Percentiles rank a stretch among this genome's conserved stretches.
phyloP scores from a whole-genome alignment of 2,888 invertebrate genomes.

The Leptothorax acervorum region DNA sequence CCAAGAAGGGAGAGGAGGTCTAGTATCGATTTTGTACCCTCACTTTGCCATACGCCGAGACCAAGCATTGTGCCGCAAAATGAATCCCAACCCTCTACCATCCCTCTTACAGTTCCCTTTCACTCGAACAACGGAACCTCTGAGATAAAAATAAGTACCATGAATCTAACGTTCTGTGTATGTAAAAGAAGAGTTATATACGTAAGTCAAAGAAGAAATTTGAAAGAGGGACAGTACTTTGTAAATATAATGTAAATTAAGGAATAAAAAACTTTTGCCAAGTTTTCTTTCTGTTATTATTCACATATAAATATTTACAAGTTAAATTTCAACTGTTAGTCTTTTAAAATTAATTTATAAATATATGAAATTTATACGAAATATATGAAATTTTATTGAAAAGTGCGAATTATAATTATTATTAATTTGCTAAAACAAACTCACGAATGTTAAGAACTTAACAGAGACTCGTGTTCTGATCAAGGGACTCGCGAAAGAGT shows the following conservation, averaged over 20 bases:
- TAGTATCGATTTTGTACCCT: conserved; percentile 71
- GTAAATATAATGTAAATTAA: not conserved
- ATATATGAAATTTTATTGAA: not conserved
- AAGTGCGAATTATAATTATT: not conserved
- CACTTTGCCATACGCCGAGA: conserved; percentile 55
- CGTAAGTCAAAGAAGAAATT: not conserved
- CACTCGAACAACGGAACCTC: not conserved
- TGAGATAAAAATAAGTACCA: not conserved
- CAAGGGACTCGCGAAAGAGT: conserved; percentile 17
- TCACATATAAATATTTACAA: not conserved
- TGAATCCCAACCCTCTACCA: conserved; percentile 42
- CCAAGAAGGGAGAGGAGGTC: conserved; percentile 67
- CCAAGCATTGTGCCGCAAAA: conserved; percentile 54
- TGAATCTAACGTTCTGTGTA: not conserved
- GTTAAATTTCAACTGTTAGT: not conserved
- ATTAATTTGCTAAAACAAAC: conserved; percentile 2
- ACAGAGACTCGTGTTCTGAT: not conserved
- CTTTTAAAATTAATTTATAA: not conserved
- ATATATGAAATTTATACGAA: not conserved
- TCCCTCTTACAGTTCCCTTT: conserved; percentile 31
- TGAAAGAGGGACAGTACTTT: not conserved
- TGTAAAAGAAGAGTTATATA: not conserved
- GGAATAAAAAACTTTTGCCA: not conserved
- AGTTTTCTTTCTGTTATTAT: not conserved
- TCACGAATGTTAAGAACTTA: not conserved